Evolutionary conservation across 2,888 invertebrate species (phyloP).

Genomic region (Acanthococcus lagerstroemiae): DNA sequence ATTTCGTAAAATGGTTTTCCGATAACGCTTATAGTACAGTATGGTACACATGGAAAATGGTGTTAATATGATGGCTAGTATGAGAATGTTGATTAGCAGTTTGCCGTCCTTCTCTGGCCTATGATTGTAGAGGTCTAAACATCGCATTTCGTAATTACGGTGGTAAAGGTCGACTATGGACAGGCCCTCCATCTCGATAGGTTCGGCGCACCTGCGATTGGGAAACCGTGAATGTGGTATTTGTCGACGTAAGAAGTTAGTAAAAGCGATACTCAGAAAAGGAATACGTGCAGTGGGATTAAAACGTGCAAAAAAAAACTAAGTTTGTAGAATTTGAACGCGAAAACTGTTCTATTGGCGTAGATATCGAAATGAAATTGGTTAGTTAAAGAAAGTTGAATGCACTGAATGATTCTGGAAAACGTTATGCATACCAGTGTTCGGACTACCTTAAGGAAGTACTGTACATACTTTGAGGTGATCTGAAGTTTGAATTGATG

Average conservation of each 20-base stretch:
- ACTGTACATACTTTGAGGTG: too few species aligned
- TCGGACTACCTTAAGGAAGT: too few species aligned
- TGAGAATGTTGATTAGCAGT: constrained; percentile 53
- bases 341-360: too few species aligned
- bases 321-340: too few species aligned
- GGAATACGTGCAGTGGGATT: too few species aligned
- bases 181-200: constrained; percentile 52
- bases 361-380: background rate
- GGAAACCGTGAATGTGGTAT: background rate
- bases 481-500: too few species aligned
- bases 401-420: too few species aligned
- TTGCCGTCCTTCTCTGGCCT: constrained; percentile 58
- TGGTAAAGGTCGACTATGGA: constrained; percentile 51
- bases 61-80: constrained; percentile 58
- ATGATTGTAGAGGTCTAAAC: constrained; percentile 54
- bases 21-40: constrained; percentile 43
- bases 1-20: background rate
- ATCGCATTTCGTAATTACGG: constrained; percentile 51
- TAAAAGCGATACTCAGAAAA: too few species aligned
- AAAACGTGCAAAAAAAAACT: too few species aligned
- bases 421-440: too few species aligned
- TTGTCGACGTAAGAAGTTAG: too few species aligned
- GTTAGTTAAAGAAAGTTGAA: background rate
- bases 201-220: constrained; percentile 51
- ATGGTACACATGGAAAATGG: constrained; percentile 54